Base-by-base conservation (phyloP, 2,797 vertebrate genomes). In the Helicolenus hilgendorfi region DNA sequence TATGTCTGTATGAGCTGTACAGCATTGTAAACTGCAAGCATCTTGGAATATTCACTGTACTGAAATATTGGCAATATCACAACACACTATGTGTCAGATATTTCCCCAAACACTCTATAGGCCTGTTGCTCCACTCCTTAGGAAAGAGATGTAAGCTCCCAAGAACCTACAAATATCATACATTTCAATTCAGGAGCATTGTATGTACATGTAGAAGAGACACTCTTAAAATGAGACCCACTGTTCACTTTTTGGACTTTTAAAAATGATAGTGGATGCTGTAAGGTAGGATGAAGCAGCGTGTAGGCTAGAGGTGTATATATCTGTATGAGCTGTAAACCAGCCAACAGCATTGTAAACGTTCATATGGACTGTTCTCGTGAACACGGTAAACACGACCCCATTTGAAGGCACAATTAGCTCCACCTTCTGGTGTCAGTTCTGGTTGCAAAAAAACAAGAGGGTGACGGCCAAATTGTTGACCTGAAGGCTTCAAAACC, bases 1-100 rank as follows among this genome's bases (percentile, higher is more conserved):
- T 77, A 60, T 71, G 29, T 74, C 53, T 82, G 27, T 45, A 8
- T 33, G 60, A 88, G 79, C 70, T 60, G 71, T 71, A 14, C n/a
- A 60, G 62, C 81, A 55, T 60, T 79, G 76, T 70, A 74, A 79
- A 27, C 72, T 81, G 72, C 69, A 20, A 79, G 60, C 55, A 80
- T 82, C 55, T 77, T 76, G 77, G 76, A 74, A 73, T 81, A 58
- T 65, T 55, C 65, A 14, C 41, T 67, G 36, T 22, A 11, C 77
- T 88, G 72, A 64, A 31, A 79, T 83, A 76, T 62, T 92, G 92
- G 81, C 77, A 65, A 26, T 58, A 69, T 75, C 45, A 55, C 71
- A 85, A 60, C 38, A 58, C 41, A 82, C 55, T 75, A 24, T 83
- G 80, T 92, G 83, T 91, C 83, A 92, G 72, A 81, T 88, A 56